A percentile compares a stretch with the other conserved stretches of the same genome.
phyloP scores from a whole-genome alignment of 1,140 invertebrate species.

The Ceratitis capitata region DNA sequence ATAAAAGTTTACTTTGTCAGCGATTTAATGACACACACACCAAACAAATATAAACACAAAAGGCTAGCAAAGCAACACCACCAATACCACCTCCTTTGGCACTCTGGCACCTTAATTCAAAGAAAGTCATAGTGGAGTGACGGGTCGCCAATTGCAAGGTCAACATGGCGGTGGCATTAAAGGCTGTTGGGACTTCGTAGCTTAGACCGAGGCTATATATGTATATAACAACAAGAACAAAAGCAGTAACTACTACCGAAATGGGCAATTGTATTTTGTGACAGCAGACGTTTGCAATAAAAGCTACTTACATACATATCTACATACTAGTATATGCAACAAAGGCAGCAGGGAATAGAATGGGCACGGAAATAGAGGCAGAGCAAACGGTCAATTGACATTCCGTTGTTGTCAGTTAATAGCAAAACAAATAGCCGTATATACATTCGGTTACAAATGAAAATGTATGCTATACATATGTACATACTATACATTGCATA shows the following conservation, averaged over 20 bases:
- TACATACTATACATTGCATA: not conserved
- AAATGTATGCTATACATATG: not conserved
- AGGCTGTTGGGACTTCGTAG: not conserved
- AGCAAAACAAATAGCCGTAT: not conserved
- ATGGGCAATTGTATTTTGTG: not conserved
- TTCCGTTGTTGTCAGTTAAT: conserved; percentile 22
- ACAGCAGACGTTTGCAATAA: not conserved
- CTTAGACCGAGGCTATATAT: not conserved
- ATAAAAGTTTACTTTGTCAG: not conserved
- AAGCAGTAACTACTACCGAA: not conserved
- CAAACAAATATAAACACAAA: not conserved
- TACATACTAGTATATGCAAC: not conserved
- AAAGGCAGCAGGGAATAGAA: not conserved
- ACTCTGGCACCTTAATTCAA: not conserved
- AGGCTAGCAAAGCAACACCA: not conserved
- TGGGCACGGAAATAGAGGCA: not conserved
- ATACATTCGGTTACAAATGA: not conserved
- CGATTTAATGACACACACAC: not conserved
- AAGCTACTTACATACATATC: not conserved
- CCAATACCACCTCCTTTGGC: not conserved
- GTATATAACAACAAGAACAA: not conserved
- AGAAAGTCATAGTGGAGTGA: not conserved
- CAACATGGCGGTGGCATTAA: conserved; percentile 3
- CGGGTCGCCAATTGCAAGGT: not conserved
- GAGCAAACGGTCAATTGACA: not conserved